phyloP scores from a whole-genome alignment of 2,797 vertebrate genomes.

The Sparidentex hasta region DNA sequence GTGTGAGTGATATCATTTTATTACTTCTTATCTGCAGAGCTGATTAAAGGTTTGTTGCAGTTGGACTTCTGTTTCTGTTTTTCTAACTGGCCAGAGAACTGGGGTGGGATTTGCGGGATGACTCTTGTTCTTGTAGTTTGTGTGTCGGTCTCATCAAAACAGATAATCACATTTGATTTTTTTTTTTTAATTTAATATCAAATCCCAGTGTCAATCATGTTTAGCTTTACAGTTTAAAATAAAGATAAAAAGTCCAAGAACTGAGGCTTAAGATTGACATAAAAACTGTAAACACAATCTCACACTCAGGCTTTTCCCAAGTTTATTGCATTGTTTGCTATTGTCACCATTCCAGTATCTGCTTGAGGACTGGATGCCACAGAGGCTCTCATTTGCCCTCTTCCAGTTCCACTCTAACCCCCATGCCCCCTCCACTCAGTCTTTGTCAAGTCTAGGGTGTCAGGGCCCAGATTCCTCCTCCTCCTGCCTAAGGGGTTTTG shows the following conservation, averaged over 20 bases:
- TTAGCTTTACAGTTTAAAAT: background rate
- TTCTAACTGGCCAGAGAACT: background rate
- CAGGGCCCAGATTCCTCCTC: slow-evolving; percentile 43
- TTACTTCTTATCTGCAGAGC: slow-evolving; percentile 36
- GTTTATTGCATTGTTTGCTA: background rate
- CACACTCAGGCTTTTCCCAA: background rate
- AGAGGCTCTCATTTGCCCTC: slow-evolving; percentile 21
- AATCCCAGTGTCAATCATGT: background rate
- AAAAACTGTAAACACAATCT: background rate
- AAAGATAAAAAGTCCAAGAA: background rate
- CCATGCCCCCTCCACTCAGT: background rate
- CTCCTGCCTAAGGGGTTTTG: slow-evolving; percentile 44
- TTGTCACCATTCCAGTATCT: slow-evolving; percentile 10
- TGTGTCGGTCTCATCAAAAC: background rate
- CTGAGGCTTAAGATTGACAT: background rate
- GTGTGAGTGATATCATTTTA: slow-evolving; percentile 37
- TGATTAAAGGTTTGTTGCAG: slow-evolving; percentile 40
- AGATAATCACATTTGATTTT: background rate
- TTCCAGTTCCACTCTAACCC: slow-evolving; percentile 31
- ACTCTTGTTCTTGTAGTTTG: background rate
- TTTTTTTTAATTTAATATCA: background rate
- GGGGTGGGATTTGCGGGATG: background rate
- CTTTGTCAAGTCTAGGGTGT: slow-evolving; percentile 57
- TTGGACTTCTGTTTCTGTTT: slow-evolving; percentile 6
- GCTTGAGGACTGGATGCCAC: slow-evolving; percentile 24